phyloP scores from a whole-genome alignment of 2,888 invertebrate species.

The Sesamia inferens region DNA sequence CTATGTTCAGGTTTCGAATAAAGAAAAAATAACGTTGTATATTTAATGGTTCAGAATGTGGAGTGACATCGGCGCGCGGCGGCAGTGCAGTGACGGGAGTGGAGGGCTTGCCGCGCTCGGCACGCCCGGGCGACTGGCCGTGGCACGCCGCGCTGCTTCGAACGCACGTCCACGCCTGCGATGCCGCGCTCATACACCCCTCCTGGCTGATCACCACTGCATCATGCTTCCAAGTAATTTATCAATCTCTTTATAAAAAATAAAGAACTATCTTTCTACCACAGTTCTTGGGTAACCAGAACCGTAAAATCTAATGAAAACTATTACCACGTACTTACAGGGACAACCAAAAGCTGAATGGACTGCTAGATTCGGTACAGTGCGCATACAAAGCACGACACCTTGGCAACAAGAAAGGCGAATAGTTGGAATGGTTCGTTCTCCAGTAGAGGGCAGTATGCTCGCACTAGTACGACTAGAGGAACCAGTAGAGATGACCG shows the following conservation, averaged over 20 bases:
- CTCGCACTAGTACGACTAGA: conserved; percentile 95
- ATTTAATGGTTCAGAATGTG: conserved; percentile 90
- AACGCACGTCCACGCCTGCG: conserved; percentile 96
- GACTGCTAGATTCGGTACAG: conserved; percentile 94
- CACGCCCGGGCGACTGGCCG: conserved; percentile 97
- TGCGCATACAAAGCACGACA: conserved; percentile 93
- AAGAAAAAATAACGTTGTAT: no score
- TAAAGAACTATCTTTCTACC: conserved; percentile 3
- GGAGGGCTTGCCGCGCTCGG: conserved; percentile 92
- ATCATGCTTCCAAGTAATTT: conserved; percentile 93
- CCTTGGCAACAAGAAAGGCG: conserved; percentile 97
- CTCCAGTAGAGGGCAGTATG: conserved; percentile 96
- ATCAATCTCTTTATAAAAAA: background rate
- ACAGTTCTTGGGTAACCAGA: background rate
- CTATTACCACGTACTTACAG: conserved; percentile 69
- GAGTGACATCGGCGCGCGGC: conserved; percentile 91
- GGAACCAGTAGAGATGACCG: conserved; percentile 93
- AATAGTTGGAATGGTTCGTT: conserved; percentile 96
- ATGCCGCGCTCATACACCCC: conserved; percentile 95
- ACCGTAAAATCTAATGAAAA: background rate
- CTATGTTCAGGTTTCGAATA: no score
- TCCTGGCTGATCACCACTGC: conserved; percentile 96
- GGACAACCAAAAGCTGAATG: conserved; percentile 97
- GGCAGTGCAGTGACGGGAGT: conserved; percentile 83
- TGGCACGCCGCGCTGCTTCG: conserved; percentile 96